These are phyloP conservation scores for Siniperca chuatsi DNA, from an alignment of 2,113 vertebrate species.

Conservation along the genomic window DNA sequence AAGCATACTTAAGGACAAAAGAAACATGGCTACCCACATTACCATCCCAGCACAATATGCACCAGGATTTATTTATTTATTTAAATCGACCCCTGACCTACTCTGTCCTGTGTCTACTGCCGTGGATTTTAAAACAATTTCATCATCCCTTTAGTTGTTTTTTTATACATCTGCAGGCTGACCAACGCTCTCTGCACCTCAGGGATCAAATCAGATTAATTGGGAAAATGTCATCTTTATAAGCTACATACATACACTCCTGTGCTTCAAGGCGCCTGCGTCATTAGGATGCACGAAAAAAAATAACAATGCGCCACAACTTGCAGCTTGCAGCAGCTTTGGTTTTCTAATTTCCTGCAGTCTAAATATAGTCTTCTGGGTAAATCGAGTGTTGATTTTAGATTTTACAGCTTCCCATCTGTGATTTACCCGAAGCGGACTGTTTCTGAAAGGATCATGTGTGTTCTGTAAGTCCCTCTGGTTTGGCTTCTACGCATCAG, in stretches of 20 bases:
- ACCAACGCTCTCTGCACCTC: constrained; percentile 22
- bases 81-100: constrained; percentile 30
- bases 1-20: background rate
- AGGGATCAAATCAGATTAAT: constrained; percentile 53
- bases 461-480: constrained; percentile 54
- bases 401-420: constrained; percentile 2
- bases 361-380: constrained; percentile 54
- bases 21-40: background rate
- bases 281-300: constrained; percentile 57
- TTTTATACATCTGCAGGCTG: constrained; percentile 8
- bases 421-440: background rate
- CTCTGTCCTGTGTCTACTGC: constrained; percentile 12
- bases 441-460: constrained; percentile 41
- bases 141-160: constrained; percentile 31
- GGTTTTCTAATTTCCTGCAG: constrained; percentile 51
- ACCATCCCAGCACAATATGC: background rate
- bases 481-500: constrained; percentile 67
- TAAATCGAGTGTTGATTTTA: constrained; percentile 21
- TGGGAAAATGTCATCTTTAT: constrained; percentile 38
- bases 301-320: constrained; percentile 56
- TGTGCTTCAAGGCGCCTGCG: constrained; percentile 56
- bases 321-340: constrained; percentile 47
- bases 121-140: constrained; percentile 45
- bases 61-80: constrained; percentile 17
- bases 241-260: constrained; percentile 20